Base-by-base conservation (phyloP, 2,888 invertebrate genomes). In the Cecidostiba fungosa region DNA sequence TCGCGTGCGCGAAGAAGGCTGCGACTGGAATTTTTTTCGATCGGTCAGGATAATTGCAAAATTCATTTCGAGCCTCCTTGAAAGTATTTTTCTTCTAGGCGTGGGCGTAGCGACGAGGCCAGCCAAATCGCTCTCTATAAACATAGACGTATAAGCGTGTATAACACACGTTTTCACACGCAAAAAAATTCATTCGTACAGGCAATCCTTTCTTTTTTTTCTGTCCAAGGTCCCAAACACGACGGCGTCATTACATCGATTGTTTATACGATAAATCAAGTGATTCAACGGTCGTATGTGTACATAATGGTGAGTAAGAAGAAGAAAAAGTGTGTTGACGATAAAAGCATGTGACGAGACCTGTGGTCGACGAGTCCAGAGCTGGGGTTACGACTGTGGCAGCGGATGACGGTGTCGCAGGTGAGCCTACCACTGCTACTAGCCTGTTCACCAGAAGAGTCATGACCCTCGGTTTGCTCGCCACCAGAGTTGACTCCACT, bases 301-400 rank as follows among this genome's bases (percentile, higher is more conserved):
- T 26, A 66, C 14, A 19, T 2, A 43, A 29, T 14, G 23, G 32
- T 23, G 50, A 26, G 32, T 23, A 36, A 73, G 6, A 36, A 23
- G n/a, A 59, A 72, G 72, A 47, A 19, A 47, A 14, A 50, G 26
- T 39, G 66, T 3, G 54, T 54, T 3, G 50, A 50, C 14, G 16
- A 16, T 54, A 29, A 76, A 54, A 43, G 19, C 32, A 66, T 54
- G 89, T 92, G 10, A n/a, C 8, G 6, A 62, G 12, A 86, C 95
- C 96, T 96, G 88, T 93, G 93, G 94, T 96, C 96, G 92, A 96
- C 95, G 91, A 96, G 95, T 88, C 96, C 96, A 84, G 95, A 95
- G 78, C 97, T 97, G 66, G 97, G 96, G 92, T 97, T 97, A 88
- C 97, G 95, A 94, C 97, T 97, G 95, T 97, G 97, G 93, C 97